Evolutionary conservation across 1,140 invertebrate genomes (phyloP).

Genomic region (Drosophila sechellia): DNA sequence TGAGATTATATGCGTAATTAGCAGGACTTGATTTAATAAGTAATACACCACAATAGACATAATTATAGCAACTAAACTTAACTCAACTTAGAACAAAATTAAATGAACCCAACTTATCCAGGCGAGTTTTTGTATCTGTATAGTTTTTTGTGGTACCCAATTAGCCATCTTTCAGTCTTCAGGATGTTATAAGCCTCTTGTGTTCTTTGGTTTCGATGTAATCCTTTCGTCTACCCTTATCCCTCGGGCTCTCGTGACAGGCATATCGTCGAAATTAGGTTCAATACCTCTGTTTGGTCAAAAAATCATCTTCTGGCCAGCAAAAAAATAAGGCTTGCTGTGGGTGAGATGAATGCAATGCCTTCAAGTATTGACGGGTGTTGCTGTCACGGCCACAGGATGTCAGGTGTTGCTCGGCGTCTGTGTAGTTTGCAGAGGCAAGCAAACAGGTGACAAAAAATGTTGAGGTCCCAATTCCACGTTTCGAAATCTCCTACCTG

Average conservation of each 20-base stretch:
- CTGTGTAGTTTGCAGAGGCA: conserved; percentile 33
- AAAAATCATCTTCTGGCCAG: conserved; percentile 14
- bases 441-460: conserved; percentile 22
- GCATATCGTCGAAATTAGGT: conserved; percentile 12
- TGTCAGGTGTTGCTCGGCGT: conserved; percentile 40
- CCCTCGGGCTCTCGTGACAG: not conserved
- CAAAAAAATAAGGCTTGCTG: not conserved
- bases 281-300: conserved; percentile 2
- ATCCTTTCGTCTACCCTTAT: not conserved
- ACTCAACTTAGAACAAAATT: no score
- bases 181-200: not conserved
- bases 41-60: not conserved
- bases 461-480: not conserved
- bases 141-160: not conserved
- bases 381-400: conserved; percentile 48
- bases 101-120: no score
- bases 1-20: not conserved
- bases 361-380: conserved; percentile 32
- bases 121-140: no score
- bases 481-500: conserved; percentile 13
- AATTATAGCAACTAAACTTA: no score
- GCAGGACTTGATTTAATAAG: not conserved
- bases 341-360: conserved; percentile 1
- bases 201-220: not conserved
- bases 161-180: not conserved